Conservation (phyloP, 2,888 invertebrate species). For the Chrysolina americana region DNA sequence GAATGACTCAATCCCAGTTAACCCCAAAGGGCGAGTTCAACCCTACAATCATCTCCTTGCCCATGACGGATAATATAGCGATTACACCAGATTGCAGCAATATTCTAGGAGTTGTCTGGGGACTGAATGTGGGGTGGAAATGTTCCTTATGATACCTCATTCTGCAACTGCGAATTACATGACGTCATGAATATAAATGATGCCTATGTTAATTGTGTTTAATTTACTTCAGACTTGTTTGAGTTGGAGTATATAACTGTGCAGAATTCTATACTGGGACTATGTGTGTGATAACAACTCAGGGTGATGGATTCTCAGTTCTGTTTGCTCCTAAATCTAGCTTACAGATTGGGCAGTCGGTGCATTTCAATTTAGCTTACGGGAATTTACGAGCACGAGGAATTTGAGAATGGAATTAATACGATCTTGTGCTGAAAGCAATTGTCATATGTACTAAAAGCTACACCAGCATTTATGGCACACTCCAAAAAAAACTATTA, state of each 20-base stretch:
- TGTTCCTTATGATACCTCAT: slow-evolving; percentile 47
- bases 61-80: slow-evolving; percentile 42
- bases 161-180: slow-evolving; percentile 44
- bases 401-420: too few species aligned
- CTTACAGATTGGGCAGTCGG: not conserved
- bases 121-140: slow-evolving; percentile 42
- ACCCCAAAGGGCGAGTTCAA: not conserved
- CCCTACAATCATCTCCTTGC: not conserved
- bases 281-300: not conserved
- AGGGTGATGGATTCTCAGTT: slow-evolving; percentile 2
- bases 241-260: slow-evolving; percentile 23
- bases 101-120: slow-evolving; percentile 41
- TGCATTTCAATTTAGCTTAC: too few species aligned
- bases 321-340: not conserved
- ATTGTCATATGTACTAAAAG: too few species aligned
- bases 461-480: too few species aligned
- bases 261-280: not conserved
- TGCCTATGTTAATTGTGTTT: slow-evolving; percentile 46
- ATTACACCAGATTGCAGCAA: slow-evolving; percentile 48
- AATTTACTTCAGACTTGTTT: slow-evolving; percentile 40
- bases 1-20: too few species aligned
- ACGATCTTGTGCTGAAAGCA: too few species aligned
- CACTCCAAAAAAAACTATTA: too few species aligned
- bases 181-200: slow-evolving; percentile 48
- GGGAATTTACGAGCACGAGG: too few species aligned